These are phyloP conservation scores for Keiferia lycopersicella DNA, from an alignment of 2,888 invertebrate genomes.

Conservation along the genomic window DNA sequence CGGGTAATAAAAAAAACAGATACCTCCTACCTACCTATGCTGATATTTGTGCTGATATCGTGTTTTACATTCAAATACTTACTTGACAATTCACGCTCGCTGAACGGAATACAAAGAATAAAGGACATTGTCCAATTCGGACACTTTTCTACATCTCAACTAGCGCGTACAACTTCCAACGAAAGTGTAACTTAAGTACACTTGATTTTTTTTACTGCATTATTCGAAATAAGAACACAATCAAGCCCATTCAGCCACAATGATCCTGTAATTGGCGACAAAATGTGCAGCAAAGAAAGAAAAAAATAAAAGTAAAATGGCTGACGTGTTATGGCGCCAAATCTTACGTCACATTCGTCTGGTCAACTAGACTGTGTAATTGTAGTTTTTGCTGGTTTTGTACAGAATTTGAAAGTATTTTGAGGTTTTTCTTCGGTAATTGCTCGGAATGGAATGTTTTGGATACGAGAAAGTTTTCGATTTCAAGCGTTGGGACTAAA, in stretches of 20 bases:
- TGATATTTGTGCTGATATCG: no score
- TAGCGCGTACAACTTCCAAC: constrained; percentile 30
- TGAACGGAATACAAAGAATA: background rate
- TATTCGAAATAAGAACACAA: constrained; percentile 30
- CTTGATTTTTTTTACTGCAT: constrained; percentile 30
- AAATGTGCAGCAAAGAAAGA: constrained; percentile 10
- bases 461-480: constrained; percentile 15
- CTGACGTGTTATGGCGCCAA: constrained; percentile 52
- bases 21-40: background rate
- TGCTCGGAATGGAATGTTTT: constrained; percentile 18
- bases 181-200: constrained; percentile 36
- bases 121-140: constrained; percentile 24
- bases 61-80: no score
- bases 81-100: constrained; percentile 8
- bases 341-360: constrained; percentile 45
- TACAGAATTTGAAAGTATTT: background rate
- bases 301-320: constrained; percentile 37
- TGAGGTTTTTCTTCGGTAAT: constrained; percentile 25
- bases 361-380: constrained; percentile 32
- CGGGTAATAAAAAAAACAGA: no score
- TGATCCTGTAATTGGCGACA: constrained; percentile 35
- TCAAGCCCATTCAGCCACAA: constrained; percentile 29
- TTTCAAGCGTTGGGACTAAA: background rate
- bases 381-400: constrained; percentile 23
- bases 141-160: constrained; percentile 39